These are phyloP conservation scores for Asbolus verrucosus DNA, from an alignment of 1,140 invertebrate genomes.

Conservation along the genomic window DNA sequence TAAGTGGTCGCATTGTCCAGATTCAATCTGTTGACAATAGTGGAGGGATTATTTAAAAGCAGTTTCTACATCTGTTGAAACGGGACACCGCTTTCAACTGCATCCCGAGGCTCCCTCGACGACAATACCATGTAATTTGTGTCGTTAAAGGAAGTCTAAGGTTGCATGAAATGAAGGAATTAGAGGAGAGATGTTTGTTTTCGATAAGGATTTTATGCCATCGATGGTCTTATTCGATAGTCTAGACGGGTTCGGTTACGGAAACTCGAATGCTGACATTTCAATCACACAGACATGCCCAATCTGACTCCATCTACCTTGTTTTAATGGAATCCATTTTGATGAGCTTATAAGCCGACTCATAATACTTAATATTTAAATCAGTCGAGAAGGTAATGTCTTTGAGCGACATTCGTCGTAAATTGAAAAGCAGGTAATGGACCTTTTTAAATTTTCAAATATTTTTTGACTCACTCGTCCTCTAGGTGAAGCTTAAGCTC, in stretches of 20 bases:
- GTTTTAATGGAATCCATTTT: conserved; percentile 2
- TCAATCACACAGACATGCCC: not conserved
- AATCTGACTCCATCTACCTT: not conserved
- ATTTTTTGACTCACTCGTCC: too few species aligned
- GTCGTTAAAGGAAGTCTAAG: conserved; percentile 46
- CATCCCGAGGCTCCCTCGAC: conserved; percentile 14
- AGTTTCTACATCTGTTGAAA: conserved; percentile 48
- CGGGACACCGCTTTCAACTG: conserved; percentile 32
- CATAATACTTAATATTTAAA: conserved; percentile 23
- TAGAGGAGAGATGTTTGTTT: conserved; percentile 47
- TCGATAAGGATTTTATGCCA: conserved; percentile 40
- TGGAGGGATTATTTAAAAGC: conserved; percentile 39
- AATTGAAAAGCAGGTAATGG: too few species aligned
- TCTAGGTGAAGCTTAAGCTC: too few species aligned
- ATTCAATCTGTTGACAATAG: conserved; percentile 42
- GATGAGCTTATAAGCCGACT: conserved; percentile 8
- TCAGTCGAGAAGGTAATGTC: not conserved
- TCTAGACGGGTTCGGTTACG: conserved; percentile 30
- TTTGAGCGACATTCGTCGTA: too few species aligned
- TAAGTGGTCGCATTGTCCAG: conserved; percentile 43
- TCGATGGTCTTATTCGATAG: conserved; percentile 12
- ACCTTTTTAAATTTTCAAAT: too few species aligned
- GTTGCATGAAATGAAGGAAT: conserved; percentile 50
- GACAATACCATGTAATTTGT: conserved; percentile 48
- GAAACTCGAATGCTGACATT: conserved; percentile 13